Base-by-base conservation (phyloP, 2,797 vertebrate species). In the Borostomias antarcticus region DNA sequence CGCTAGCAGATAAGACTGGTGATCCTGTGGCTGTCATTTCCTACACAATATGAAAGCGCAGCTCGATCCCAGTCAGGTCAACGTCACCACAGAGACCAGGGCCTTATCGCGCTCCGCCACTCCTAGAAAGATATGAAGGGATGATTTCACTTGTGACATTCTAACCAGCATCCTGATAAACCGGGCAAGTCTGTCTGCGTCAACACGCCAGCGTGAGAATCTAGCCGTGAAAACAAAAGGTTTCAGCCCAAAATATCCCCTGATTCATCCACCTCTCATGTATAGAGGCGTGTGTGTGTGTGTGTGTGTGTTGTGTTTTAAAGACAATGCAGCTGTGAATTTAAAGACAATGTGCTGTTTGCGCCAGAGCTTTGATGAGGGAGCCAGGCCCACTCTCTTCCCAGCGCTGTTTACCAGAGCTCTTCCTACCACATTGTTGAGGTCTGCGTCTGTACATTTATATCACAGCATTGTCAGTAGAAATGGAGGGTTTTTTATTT, bases 341-440 rank as follows among this genome's bases (percentile, higher is more conserved):
- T 88, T 89, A 89, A 89, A 89, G 88, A 91, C 90, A 91, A 92
- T 90, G 88, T 76, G 62, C 80, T 61, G 72, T 66, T 66, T 78
- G 83, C 84, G 83, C 81, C 83, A 82, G 72, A n/a, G 52, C 90
- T 92, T 92, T 92, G 91, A 92, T 85, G 88, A 68, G 0, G 50
- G 78, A 79, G 89, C 90, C 92, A 91, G 87, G 72, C n/a, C 66
- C 81, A 72, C 74, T 89, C 85, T 62, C 66, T 85, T 88, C 89
- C 83, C 86, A 86, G 82, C 83, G 76, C 83, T 88, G 88, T 90
- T 90, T 86, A 90, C 85, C 73, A 79, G 66, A 51, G 86, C 84
- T 87, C 89, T 93, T 92, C 91, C 91, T 85, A 83, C 78, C 83
- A 77, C 84, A 92, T 93, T 93, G 91, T 91, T 92, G 83, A 87